A percentile compares a stretch with the other conserved stretches of the same genome.
Evolutionary conservation across 1,140 invertebrate species (phyloP).

Genomic region (Ips typographus): DNA sequence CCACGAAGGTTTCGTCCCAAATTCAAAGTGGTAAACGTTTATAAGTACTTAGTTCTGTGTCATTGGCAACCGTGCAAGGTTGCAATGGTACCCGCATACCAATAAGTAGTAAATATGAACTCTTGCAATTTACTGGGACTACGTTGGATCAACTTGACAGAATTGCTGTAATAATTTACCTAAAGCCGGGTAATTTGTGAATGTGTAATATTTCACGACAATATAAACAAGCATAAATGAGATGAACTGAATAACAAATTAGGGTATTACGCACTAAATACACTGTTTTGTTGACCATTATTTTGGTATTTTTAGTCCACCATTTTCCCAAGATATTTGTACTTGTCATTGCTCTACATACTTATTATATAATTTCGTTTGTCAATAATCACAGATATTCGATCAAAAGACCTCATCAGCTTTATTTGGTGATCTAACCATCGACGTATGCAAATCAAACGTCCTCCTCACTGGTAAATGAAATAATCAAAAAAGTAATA

Average conservation of each 20-base stretch:
- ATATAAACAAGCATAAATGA: neutral
- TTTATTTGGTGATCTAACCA: neutral
- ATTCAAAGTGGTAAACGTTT: neutral
- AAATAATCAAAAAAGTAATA: neutral
- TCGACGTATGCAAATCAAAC: neutral
- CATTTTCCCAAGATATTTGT: neutral
- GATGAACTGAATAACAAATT: conserved; percentile 1
- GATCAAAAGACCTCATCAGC: neutral
- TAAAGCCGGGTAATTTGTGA: neutral
- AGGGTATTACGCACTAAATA: neutral
- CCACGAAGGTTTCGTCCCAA: neutral
- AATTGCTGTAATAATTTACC: neutral
- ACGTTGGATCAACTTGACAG: neutral
- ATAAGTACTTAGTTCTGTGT: neutral
- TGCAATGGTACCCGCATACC: neutral
- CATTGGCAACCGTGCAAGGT: neutral
- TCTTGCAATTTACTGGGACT: neutral
- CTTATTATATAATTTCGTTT: neutral
- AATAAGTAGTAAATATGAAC: neutral
- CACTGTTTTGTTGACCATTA: neutral
- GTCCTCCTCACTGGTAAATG: neutral
- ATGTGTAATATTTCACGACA: neutral
- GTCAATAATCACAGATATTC: neutral
- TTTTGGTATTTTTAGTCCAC: neutral
- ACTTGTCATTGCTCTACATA: neutral